These are phyloP conservation scores for Ciconia stormi DNA, from an alignment of 2,113 vertebrate species.

Conservation along the genomic window DNA sequence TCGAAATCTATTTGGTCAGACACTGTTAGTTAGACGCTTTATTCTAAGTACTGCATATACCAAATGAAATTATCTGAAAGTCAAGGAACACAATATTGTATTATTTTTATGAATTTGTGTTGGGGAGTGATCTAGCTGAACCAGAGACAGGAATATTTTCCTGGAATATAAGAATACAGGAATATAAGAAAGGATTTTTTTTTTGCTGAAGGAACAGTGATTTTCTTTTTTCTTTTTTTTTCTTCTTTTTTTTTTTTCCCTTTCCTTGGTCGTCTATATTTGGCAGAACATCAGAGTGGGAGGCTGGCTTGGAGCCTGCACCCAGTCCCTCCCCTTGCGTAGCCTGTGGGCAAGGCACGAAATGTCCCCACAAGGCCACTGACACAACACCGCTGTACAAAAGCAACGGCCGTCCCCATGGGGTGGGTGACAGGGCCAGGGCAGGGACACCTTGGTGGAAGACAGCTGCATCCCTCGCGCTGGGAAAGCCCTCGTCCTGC, in stretches of 20 bases:
- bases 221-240: not conserved
- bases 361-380: not conserved
- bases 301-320: not conserved
- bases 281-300: accelerated
- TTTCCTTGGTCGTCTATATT: not conserved
- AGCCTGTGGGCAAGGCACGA: not conserved
- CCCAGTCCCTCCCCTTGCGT: not conserved
- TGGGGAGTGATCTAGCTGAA: not conserved
- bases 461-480: not conserved
- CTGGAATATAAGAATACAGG: too few relatives aligned
- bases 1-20: not conserved
- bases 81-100: not conserved
- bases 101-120: not conserved
- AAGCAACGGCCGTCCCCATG: accelerated
- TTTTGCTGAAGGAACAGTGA: not conserved
- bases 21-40: not conserved
- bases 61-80: not conserved
- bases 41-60: not conserved
- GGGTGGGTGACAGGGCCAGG: not conserved
- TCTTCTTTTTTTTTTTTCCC: not conserved
- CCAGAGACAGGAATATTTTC: not conserved
- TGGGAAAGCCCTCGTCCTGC: not conserved
- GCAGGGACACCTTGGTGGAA: not conserved
- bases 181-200: not conserved
- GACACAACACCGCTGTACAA: accelerated